A percentile compares a stretch with the other conserved stretches of the same genome.
phyloP scores from a whole-genome alignment of 2,888 invertebrate species.

The Latrodectus elegans region DNA sequence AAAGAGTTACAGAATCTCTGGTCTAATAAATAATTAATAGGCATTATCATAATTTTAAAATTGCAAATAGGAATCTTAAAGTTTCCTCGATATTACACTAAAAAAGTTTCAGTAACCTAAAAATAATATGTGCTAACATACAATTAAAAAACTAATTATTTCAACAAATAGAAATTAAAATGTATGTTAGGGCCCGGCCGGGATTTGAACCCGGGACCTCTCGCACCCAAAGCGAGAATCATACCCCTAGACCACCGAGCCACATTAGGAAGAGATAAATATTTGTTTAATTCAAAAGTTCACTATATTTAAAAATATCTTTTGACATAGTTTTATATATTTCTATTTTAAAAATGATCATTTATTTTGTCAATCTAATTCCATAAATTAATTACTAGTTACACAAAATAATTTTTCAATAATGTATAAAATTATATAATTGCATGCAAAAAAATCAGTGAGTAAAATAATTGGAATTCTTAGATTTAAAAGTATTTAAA shows the following conservation, averaged over 20 bases:
- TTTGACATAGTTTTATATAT: background rate
- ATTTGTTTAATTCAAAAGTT: background rate
- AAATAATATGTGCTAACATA: background rate
- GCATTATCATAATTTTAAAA: too few species aligned
- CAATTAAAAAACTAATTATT: background rate
- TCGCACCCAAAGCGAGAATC: conserved; percentile 74
- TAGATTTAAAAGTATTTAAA: too few species aligned
- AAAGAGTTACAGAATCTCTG: too few species aligned
- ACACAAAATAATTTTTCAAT: background rate
- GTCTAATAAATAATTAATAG: too few species aligned
- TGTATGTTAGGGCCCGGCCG: too few species aligned
- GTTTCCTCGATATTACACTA: too few species aligned
- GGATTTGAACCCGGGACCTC: conserved; percentile 72
- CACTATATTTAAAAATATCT: background rate
- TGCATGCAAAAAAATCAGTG: too few species aligned
- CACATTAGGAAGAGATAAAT: conserved; percentile 31
- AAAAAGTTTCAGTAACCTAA: too few species aligned
- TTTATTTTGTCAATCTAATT: background rate
- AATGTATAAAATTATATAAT: background rate
- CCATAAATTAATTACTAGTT: too few species aligned
- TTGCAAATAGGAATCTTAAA: too few species aligned
- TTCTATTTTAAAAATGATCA: background rate
- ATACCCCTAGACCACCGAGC: conserved; percentile 76
- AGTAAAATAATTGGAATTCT: too few species aligned
- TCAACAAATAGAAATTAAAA: too few species aligned